phyloP scores from a whole-genome alignment of 2,888 invertebrate species.

The Scaptomyza parva region DNA sequence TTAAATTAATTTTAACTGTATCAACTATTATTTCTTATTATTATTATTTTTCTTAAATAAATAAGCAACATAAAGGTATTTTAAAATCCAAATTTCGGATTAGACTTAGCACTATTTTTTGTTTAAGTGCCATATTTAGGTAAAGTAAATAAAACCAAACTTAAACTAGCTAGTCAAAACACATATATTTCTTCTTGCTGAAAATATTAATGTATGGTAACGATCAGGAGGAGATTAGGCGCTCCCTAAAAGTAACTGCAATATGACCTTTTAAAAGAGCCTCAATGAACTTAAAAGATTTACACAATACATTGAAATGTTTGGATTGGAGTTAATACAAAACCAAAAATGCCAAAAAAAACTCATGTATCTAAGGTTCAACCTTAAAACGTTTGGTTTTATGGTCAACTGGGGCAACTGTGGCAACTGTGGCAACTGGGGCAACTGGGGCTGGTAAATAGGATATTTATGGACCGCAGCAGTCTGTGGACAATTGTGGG shows the following conservation, averaged over 20 bases:
- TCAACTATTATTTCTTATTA: too few relatives aligned
- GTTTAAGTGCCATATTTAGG: too few relatives aligned
- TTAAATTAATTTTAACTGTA: too few relatives aligned
- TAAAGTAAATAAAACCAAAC: too few relatives aligned
- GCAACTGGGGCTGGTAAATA: conserved; percentile 35
- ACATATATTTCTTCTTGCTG: too few relatives aligned
- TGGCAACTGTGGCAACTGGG: too few relatives aligned
- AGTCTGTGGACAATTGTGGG: conserved; percentile 38
- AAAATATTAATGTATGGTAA: neutral
- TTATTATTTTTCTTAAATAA: too few relatives aligned
- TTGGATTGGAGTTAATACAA: conserved; percentile 18
- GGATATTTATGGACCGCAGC: conserved; percentile 68
- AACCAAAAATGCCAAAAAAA: conserved; percentile 43
- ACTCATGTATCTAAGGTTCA: conserved; percentile 22
- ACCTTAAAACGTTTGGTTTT: conserved; percentile 64
- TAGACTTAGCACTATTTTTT: too few relatives aligned
- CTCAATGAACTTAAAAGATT: conserved; percentile 7
- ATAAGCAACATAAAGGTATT: too few relatives aligned
- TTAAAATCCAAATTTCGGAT: too few relatives aligned
- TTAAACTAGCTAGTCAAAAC: too few relatives aligned
- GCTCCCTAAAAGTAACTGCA: neutral
- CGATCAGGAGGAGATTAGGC: neutral
- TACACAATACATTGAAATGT: conserved; percentile 12
- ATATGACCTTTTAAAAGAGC: conserved; percentile 4
- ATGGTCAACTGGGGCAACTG: conserved; percentile 48